Percentiles rank a stretch among this genome's conserved stretches.
Evolutionary conservation across 2,888 invertebrate genomes (phyloP).

Genomic region (Pecten maximus): DNA sequence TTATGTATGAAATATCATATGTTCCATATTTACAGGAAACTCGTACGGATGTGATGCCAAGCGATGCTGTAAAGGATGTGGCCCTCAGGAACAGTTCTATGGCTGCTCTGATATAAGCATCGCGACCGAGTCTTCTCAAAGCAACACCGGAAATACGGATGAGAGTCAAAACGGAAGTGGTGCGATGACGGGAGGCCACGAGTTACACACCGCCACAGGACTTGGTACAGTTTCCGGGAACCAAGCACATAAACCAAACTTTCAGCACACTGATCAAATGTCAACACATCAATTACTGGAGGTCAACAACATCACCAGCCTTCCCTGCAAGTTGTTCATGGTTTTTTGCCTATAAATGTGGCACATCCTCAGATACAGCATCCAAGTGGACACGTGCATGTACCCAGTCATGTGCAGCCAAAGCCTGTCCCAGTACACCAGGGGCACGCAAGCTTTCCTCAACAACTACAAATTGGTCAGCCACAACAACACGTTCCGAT

Average conservation of each 20-base stretch:
- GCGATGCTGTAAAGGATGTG: constrained; percentile 43
- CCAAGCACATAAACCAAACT: neutral
- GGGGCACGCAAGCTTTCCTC: neutral
- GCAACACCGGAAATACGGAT: neutral
- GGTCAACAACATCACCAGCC: neutral
- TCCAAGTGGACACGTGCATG: neutral
- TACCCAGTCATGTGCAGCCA: neutral
- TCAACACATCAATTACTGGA: neutral
- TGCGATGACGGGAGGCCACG: neutral
- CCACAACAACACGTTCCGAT: neutral
- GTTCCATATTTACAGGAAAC: constrained; percentile 48
- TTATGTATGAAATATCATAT: too few species aligned
- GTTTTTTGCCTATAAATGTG: neutral
- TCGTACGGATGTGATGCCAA: constrained; percentile 27
- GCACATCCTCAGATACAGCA: neutral
- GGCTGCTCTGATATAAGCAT: constrained; percentile 46
- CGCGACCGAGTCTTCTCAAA: neutral
- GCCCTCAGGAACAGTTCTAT: constrained; percentile 46
- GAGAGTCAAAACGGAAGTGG: neutral
- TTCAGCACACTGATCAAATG: neutral
- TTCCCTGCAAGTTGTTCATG: neutral
- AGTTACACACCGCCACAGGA: neutral
- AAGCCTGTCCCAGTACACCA: neutral
- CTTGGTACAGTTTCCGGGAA: neutral
- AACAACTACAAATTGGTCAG: neutral